Percentiles rank a stretch among this genome's conserved stretches.
Conservation (phyloP, 35 echinoderm and acorn worm genomes). For the Heliocidaris tuberculata region DNA sequence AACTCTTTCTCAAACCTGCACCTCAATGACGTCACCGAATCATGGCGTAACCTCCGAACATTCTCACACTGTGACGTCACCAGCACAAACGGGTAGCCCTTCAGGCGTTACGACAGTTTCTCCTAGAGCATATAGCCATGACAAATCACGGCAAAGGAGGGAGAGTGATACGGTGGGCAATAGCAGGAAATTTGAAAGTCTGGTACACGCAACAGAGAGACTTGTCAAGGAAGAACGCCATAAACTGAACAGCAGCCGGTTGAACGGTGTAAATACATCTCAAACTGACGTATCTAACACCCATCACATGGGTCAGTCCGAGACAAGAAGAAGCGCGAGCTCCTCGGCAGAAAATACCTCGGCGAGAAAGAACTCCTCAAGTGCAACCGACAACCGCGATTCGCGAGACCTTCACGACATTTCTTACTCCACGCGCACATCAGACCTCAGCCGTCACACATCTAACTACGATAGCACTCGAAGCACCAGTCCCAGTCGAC, state of each 20-base stretch:
- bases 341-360: slow-evolving; percentile 44
- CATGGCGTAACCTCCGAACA: slow-evolving; percentile 1
- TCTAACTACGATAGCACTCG: neutral
- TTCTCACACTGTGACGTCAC: slow-evolving; percentile 43
- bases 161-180: slow-evolving; percentile 20
- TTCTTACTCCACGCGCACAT: slow-evolving; percentile 1
- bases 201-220: slow-evolving; percentile 61
- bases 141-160: slow-evolving; percentile 47
- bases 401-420: slow-evolving; percentile 40
- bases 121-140: slow-evolving; percentile 48
- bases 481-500: neutral
- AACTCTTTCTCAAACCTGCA: slow-evolving; percentile 43
- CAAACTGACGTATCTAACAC: slow-evolving; percentile 17
- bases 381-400: slow-evolving; percentile 26
- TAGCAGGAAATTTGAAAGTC: slow-evolving; percentile 57
- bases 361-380: slow-evolving; percentile 34
- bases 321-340: slow-evolving; percentile 14
- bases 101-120: slow-evolving; percentile 55
- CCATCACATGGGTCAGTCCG: slow-evolving; percentile 22
- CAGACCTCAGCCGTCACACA: neutral
- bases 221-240: slow-evolving; percentile 63
- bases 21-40: slow-evolving; percentile 50
- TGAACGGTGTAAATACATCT: slow-evolving; percentile 39
- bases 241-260: slow-evolving; percentile 47
- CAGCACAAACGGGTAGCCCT: slow-evolving; percentile 58